Base-by-base conservation (phyloP, 1,140 invertebrate species). In the Hesperophylax magnus region DNA sequence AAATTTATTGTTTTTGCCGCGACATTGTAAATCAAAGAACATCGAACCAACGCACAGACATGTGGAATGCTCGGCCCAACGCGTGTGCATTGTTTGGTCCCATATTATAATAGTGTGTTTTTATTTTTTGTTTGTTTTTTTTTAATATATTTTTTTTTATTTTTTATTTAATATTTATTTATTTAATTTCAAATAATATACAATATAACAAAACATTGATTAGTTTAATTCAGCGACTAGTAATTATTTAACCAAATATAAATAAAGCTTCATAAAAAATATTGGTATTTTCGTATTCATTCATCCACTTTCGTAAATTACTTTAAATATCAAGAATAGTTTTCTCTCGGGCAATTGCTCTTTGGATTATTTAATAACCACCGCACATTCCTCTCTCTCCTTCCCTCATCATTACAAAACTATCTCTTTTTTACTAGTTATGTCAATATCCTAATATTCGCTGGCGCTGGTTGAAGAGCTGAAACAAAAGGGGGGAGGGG, bases 191-290 rank as follows among this genome's bases (percentile, higher is more conserved):
- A 87, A 89, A 82, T 65, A 89, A 88, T 85, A 88, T 85, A 88
- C 85, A 86, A 88, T 89, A 89, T 86, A 90, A 89, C 87, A 89
- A 90, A 87, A 88, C 86, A 89, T 86, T 86, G 85, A 84, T 87
- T 82, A 84, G 80, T 81, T 20, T 27, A 81, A 53, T 74, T 82
- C 61, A 82, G 78, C 75, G 71, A 78, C 83, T 84, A 79, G 56
- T 27, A 84, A 81, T 78, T 81, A 79, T 58, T 80, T 79, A 63
- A 53, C 77, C 80, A 77, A 82, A 69, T 69, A 86, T 83, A 85
- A 85, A 83, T 88, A 86, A 78, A 79, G 61, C 75, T 81, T 79
- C 78, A 80, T 79, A 83, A 83, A 75, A 83, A 83, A 83, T 83
- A 83, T 83, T 83, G 79, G 79, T 81, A 81, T 83, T 79, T 76